Conservation (phyloP, 2,797 vertebrate species). For the Melanogrammus aeglefinus region DNA sequence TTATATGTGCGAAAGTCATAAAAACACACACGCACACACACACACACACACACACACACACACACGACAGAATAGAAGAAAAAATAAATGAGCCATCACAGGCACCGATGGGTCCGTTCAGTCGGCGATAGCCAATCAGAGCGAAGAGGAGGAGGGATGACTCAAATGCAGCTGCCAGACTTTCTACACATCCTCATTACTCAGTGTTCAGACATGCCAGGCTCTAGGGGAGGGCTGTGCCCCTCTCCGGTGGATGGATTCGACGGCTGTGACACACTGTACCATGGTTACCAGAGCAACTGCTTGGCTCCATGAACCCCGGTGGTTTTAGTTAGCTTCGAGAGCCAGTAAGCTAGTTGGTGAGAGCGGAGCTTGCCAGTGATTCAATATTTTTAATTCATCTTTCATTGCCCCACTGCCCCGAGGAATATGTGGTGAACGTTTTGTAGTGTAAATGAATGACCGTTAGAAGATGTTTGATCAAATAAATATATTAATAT, state of each 20-base stretch:
- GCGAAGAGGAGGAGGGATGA: conserved; percentile 57
- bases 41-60: background rate
- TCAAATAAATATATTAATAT: background rate
- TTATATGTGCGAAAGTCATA: background rate
- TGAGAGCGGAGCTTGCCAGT: background rate
- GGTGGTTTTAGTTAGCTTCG: background rate
- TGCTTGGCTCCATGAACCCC: conserved; percentile 10
- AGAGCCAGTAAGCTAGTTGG: background rate
- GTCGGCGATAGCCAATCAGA: conserved; percentile 31
- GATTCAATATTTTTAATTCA: background rate
- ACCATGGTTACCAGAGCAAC: conserved; percentile 29
- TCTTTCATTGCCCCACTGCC: background rate
- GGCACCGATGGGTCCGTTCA: conserved; percentile 39
- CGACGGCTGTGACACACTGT: conserved; percentile 27
- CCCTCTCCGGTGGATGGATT: background rate
- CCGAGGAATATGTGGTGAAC: background rate
- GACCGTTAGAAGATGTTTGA: background rate
- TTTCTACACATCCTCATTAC: conserved; percentile 74
- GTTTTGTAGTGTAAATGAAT: background rate
- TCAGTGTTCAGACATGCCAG: conserved; percentile 61
- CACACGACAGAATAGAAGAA: conserved; percentile 19
- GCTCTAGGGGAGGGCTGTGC: conserved; percentile 33
- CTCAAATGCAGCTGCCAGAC: conserved; percentile 70
- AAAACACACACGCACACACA: background rate
- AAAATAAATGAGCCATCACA: conserved; percentile 24